Conservation (phyloP, 1,140 invertebrate genomes). For the Cyrtorhinus lividipennis region DNA sequence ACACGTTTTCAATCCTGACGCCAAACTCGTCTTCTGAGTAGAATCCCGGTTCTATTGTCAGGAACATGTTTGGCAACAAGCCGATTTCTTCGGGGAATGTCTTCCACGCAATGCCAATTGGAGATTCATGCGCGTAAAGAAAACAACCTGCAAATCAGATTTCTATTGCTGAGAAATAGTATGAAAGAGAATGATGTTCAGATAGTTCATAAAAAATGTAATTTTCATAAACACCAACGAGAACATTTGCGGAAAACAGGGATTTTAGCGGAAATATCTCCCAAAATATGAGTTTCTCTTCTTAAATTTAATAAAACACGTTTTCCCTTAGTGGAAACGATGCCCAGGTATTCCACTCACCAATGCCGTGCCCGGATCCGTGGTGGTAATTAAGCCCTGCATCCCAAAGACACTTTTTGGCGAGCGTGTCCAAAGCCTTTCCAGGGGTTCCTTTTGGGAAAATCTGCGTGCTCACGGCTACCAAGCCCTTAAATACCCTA, state of each 20-base stretch:
- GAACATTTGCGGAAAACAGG: too few relatives aligned
- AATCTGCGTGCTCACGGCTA: slow-evolving; percentile 53
- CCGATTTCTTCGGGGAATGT: slow-evolving; percentile 62
- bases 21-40: slow-evolving; percentile 47
- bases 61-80: slow-evolving; percentile 73
- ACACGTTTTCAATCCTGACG: slow-evolving; percentile 19
- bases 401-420: slow-evolving; percentile 79
- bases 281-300: too few relatives aligned
- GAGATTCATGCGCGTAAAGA: slow-evolving; percentile 93
- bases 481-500: slow-evolving; percentile 82
- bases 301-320: too few relatives aligned
- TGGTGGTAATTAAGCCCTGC: slow-evolving; percentile 91
- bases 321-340: too few relatives aligned
- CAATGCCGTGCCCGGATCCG: slow-evolving; percentile 95
- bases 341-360: slow-evolving; percentile 30
- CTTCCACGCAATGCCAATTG: slow-evolving; percentile 63
- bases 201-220: too few relatives aligned
- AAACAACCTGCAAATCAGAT: slow-evolving; percentile 44
- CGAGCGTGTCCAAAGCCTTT: slow-evolving; percentile 50
- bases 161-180: too few relatives aligned
- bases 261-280: too few relatives aligned
- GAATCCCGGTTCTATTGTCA: slow-evolving; percentile 81
- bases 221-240: too few relatives aligned
- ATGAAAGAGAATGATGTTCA: too few relatives aligned
- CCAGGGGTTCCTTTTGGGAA: slow-evolving; percentile 46